Conservation (phyloP, 2,797 vertebrate species). For the Anguilla pacifica region DNA sequence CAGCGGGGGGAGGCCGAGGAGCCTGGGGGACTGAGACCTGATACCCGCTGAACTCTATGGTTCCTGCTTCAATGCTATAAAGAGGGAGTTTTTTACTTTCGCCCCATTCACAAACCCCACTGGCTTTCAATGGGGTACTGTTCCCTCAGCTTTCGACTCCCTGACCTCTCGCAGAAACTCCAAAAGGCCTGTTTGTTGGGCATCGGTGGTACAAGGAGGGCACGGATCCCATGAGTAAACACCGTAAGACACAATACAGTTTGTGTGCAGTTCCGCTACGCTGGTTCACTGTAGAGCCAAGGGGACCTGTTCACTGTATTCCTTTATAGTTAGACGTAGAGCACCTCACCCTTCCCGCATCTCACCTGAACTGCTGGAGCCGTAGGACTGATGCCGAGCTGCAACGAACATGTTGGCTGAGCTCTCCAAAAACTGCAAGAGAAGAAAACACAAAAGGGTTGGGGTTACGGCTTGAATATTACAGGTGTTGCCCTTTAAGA, state of each 20-base stretch:
- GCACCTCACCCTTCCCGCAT: not conserved
- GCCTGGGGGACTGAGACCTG: slow-evolving; percentile 2
- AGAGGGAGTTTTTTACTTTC: slow-evolving; percentile 17
- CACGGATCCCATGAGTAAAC: slow-evolving; percentile 6
- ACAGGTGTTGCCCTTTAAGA: not conserved
- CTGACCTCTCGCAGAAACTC: slow-evolving; percentile 14
- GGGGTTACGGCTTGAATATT: not conserved
- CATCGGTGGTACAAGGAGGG: slow-evolving; percentile 27
- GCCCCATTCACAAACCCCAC: not conserved
- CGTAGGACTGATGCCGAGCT: slow-evolving; percentile 80
- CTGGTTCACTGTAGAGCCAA: not conserved
- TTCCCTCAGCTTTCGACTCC: slow-evolving; percentile 18
- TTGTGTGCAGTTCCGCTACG: not conserved
- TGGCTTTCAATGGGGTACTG: slow-evolving; percentile 21
- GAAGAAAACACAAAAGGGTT: not conserved
- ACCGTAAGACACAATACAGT: not conserved
- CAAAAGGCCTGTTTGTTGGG: slow-evolving; percentile 40
- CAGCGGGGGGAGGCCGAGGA: not conserved
- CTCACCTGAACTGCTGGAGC: slow-evolving; percentile 77
- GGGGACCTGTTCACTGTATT: not conserved
- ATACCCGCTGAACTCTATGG: not conserved
- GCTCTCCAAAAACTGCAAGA: slow-evolving; percentile 89
- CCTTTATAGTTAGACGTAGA: not conserved
- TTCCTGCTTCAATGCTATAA: slow-evolving; percentile 2
- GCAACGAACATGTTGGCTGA: slow-evolving; percentile 86